Evolutionary conservation across 2,888 invertebrate genomes (phyloP).

Genomic region (Hirtodrosophila cameraria): DNA sequence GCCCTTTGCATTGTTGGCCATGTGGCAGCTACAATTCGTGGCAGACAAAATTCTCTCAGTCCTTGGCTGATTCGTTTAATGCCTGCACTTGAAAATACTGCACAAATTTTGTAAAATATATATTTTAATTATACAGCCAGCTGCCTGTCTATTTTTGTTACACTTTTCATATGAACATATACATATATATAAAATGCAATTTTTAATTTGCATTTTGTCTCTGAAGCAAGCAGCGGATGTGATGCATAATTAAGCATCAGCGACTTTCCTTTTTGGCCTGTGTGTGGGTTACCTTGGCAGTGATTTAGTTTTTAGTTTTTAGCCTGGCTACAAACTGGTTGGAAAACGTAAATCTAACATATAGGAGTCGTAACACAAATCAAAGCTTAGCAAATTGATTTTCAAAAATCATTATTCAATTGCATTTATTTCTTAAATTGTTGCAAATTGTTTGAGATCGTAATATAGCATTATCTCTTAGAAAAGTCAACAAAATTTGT

Average conservation of each 20-base stretch:
- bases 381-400: too few relatives aligned
- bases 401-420: neutral
- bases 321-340: constrained; percentile 17
- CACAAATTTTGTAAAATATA: constrained; percentile 14
- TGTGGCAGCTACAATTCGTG: constrained; percentile 29
- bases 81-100: constrained; percentile 42
- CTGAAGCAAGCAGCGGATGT: constrained; percentile 41
- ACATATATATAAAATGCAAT: constrained; percentile 32
- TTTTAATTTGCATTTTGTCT: constrained; percentile 11
- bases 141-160: constrained; percentile 48
- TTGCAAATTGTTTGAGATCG: neutral
- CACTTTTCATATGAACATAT: constrained; percentile 24
- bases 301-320: constrained; percentile 20
- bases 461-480: too few relatives aligned
- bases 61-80: constrained; percentile 9
- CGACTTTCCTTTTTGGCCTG: constrained; percentile 45
- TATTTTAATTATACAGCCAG: constrained; percentile 14
- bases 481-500: too few relatives aligned
- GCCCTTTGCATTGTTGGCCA: constrained; percentile 48
- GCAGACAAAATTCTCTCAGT: neutral
- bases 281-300: constrained; percentile 22
- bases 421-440: neutral
- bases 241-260: constrained; percentile 55
- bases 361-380: constrained; percentile 3
- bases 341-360: neutral